Evolutionary conservation across 2,888 invertebrate species (phyloP).

Genomic region (Ectropis crepuscularia): DNA sequence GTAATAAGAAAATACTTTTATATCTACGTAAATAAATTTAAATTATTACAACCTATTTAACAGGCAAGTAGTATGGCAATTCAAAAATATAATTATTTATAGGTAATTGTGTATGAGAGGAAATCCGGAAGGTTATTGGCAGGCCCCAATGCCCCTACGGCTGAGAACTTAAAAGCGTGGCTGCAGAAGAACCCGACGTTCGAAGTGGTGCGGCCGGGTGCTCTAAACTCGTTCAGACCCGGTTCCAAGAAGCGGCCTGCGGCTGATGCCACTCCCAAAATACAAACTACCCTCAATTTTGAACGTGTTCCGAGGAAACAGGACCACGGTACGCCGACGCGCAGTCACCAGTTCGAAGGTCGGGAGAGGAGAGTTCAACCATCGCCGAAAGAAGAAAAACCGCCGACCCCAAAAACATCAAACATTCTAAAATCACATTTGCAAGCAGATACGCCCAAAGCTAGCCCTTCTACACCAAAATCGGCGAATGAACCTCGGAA

Average conservation of each 20-base stretch:
- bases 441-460: conserved; percentile 63
- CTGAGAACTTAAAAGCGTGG: conserved; percentile 92
- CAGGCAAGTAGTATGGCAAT: neutral
- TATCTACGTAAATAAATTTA: no score
- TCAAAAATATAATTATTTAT: conserved; percentile 28
- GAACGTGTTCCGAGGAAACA: conserved; percentile 69
- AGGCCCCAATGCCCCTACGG: conserved; percentile 93
- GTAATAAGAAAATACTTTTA: no score
- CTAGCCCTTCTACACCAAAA: conserved; percentile 62
- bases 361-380: conserved; percentile 54
- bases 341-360: conserved; percentile 49
- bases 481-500: conserved; percentile 61
- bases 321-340: conserved; percentile 52
- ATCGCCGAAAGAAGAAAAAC: conserved; percentile 56
- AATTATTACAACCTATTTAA: no score
- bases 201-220: conserved; percentile 91
- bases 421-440: conserved; percentile 51
- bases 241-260: conserved; percentile 64
- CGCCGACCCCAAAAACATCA: conserved; percentile 47
- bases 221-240: conserved; percentile 75
- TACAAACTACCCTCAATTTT: conserved; percentile 81
- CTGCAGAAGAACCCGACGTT: conserved; percentile 94
- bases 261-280: conserved; percentile 59
- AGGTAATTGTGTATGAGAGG: conserved; percentile 93
- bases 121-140: conserved; percentile 89